Percentiles rank a stretch among this genome's conserved stretches.
Conservation (phyloP, 2,797 vertebrate genomes). For the Oryzias sinensis region DNA sequence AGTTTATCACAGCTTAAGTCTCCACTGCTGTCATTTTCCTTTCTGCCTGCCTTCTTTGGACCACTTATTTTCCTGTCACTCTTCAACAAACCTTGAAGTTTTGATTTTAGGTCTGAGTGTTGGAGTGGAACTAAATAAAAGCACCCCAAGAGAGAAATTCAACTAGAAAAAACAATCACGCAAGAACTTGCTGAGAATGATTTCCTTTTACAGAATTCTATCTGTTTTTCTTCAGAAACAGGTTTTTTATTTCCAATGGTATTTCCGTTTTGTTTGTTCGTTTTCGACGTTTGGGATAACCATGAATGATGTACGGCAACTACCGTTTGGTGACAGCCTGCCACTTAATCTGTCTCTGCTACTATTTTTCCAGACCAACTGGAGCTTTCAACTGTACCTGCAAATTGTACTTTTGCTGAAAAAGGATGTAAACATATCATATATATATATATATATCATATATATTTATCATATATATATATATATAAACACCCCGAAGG, state of each 20-base stretch:
- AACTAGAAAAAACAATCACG: constrained; percentile 19
- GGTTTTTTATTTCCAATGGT: no score
- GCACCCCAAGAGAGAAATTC: constrained; percentile 27
- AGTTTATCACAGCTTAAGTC: constrained; percentile 4
- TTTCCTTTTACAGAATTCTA: neutral
- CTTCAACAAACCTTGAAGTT: constrained; percentile 26
- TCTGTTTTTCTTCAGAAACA: neutral
- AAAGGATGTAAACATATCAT: neutral
- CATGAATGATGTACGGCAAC: no score
- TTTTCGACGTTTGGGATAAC: no score
- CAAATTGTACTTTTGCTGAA: neutral
- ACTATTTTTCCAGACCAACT: no score
- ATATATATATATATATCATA: no score
- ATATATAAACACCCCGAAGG: no score
- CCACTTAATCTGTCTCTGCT: no score
- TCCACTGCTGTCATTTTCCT: constrained; percentile 4
- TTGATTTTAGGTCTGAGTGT: constrained; percentile 10
- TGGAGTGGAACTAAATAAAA: constrained; percentile 34
- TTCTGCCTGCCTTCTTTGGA: constrained; percentile 3
- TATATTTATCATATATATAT: no score
- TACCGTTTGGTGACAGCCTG: no score
- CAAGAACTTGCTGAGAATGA: constrained; percentile 1
- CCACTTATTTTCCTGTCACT: constrained; percentile 6
- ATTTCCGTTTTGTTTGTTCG: no score
- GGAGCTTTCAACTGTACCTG: no score